A percentile compares a stretch with the other conserved stretches of the same genome.
Conservation (phyloP, 2,888 invertebrate species). For the Pachydiplax longipennis region DNA sequence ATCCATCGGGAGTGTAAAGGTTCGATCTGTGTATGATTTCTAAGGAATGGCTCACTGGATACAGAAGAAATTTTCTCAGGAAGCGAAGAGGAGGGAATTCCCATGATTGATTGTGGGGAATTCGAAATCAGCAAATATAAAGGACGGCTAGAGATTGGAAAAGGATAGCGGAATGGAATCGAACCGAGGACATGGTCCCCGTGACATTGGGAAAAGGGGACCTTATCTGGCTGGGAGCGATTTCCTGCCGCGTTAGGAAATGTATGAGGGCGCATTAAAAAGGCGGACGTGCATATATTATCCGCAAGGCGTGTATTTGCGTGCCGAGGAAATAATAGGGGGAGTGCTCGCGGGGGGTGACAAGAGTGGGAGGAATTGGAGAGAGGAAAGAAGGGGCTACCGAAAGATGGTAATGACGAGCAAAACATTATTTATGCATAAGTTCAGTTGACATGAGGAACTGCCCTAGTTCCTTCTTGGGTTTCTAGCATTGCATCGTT, state of each 20-base stretch:
- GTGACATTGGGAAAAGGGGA: not conserved
- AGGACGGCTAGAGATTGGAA: not conserved
- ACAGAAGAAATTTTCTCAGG: too few species aligned
- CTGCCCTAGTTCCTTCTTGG: too few species aligned
- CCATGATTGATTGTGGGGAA: too few species aligned
- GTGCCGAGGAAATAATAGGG: conserved; percentile 11
- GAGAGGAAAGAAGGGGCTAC: not conserved
- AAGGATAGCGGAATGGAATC: not conserved
- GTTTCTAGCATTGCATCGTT: too few species aligned
- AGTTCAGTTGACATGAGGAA: too few species aligned
- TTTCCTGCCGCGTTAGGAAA: conserved; percentile 10
- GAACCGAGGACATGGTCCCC: not conserved
- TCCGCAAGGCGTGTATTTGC: conserved; percentile 17
- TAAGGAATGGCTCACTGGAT: too few species aligned
- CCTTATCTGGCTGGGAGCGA: not conserved
- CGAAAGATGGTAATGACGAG: not conserved
- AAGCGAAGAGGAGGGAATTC: too few species aligned
- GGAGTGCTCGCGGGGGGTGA: not conserved
- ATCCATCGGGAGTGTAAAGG: too few species aligned
- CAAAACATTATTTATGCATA: too few species aligned
- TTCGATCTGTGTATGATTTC: too few species aligned
- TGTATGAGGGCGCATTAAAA: conserved; percentile 4
- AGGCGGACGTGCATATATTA: conserved; percentile 5
- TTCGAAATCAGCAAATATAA: too few species aligned
- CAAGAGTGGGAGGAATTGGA: not conserved